Base-by-base conservation (phyloP, 2,888 invertebrate species). In the Seira musarum region DNA sequence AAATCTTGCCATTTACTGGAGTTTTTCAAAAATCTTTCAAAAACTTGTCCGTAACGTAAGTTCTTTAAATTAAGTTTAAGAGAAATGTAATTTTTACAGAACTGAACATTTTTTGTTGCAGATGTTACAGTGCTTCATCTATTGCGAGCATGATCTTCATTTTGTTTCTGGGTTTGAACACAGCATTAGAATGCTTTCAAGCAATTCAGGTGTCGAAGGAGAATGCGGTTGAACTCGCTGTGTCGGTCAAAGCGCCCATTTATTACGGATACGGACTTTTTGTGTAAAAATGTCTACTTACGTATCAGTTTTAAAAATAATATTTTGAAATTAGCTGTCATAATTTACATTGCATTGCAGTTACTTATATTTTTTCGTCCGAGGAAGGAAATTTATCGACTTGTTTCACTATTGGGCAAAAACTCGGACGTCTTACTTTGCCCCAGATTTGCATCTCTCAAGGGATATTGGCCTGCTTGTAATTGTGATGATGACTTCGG, bases 1-100 rank as follows among this genome's bases (percentile, higher is more conserved):
- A 22, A 15, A 5, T 79, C 13, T 17, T 72, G 15, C 79, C 79
- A 13, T 79, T 22, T 24, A 67, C 79, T n/a, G 79, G 79, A 49
- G 68, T 72, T 30, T 79, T 79, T 25, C 25, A n/a, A 1, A 61
- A 72, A 13, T 68, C 72, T 22, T 60, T 53, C 15, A 30, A 30
- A n/a, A 22, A 67, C 15, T 46, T 67, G 21, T 15, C 17, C n/a
- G 46, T 67, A 13, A 15, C 1, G 67, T 49, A 67, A 46, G 49
- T 65, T 30, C 30, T 30, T 5, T 30, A 2, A 24, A 66, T 53
- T 53, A 53, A 13, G 53, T 17, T 17, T 53, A 17, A 6, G n/a
- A 17, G 17, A 17, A 17, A 6, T 17, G 24, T 64, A 64, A 13
- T 64, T 61, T 61, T 64, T 2, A 6, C 25, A 13, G 61, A 17